A percentile compares a stretch with the other conserved stretches of the same genome.
Conservation (phyloP, 2,113 vertebrate genomes). For the Scomber scombrus region DNA sequence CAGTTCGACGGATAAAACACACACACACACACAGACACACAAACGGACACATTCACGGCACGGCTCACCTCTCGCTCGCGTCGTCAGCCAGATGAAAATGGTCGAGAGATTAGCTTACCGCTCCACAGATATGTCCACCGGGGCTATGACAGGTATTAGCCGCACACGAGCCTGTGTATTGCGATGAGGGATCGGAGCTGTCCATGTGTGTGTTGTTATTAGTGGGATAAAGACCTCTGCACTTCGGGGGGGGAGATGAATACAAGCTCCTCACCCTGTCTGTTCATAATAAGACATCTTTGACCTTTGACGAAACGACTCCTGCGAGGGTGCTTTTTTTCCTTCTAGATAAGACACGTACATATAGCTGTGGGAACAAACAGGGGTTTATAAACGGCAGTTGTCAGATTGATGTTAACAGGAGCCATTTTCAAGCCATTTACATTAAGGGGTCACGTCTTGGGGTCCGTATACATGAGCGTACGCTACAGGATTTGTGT, state of each 20-base stretch:
- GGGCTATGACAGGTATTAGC: constrained; percentile 38
- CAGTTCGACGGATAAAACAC: neutral
- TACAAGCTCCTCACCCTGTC: constrained; percentile 39
- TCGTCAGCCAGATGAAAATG: constrained; percentile 10
- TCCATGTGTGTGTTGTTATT: constrained; percentile 23
- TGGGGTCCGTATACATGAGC: neutral
- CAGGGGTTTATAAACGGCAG: constrained; percentile 13
- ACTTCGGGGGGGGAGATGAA: constrained; percentile 3
- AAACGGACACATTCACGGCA: neutral
- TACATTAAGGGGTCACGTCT: constrained; percentile 41
- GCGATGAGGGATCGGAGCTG: constrained; percentile 22
- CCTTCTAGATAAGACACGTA: constrained; percentile 20
- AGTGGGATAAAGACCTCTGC: constrained; percentile 35
- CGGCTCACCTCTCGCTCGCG: constrained; percentile 1
- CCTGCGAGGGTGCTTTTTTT: constrained; percentile 30
- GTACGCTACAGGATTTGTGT: constrained; percentile 28
- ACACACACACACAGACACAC: neutral
- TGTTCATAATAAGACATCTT: constrained; percentile 55
- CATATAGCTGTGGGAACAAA: constrained; percentile 28
- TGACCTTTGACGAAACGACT: constrained; percentile 63
- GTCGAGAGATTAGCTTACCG: constrained; percentile 32
- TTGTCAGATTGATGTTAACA: constrained; percentile 40
- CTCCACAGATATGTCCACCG: constrained; percentile 28
- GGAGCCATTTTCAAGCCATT: constrained; percentile 15
- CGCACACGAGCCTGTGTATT: constrained; percentile 5